Base-by-base conservation (phyloP, 2,888 invertebrate genomes). In the Agrochola lychnidis region DNA sequence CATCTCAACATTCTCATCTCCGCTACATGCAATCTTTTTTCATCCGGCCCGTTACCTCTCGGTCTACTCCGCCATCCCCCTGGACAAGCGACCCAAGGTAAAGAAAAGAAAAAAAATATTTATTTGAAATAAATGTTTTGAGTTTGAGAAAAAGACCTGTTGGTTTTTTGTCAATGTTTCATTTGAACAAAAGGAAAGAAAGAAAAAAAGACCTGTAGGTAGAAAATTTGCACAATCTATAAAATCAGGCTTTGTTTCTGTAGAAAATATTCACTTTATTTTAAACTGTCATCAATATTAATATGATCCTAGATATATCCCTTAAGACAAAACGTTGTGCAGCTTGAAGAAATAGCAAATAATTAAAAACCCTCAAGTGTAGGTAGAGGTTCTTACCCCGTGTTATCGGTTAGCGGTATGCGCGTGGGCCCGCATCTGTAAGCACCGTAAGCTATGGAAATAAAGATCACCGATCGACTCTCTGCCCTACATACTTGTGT, bases 401-500 rank as follows among this genome's bases (percentile, higher is more conserved):
- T 14, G 84, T 88, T 90, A 91, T 92, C 93, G 79, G 75, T 78
- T 90, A 91, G 88, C 93, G 92, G 92, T 89, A 88, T 89, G 88
- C 84, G 87, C 73, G 45, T 62, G 56, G 89, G 76, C 93, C 93
- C 93, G 93, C 93, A 93, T 93, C 73, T 42, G 61, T 45, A 68
- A 78, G 76, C 84, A 88, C 87, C 89, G 90, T 88, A 89, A 88
- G 81, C 82, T 81, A 88, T 88, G 79, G 81, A 88, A 88, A 91
- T 89, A 89, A 90, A 92, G 91, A 90, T 90, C 89, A 76, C 78
- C 89, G 82, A 87, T 84, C 87, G 84, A 70, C 83, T 85, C 79
- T 84, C 74, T 89, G 92, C 81, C 92, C 92, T 88, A 91, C 89
- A 87, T 92, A 88, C 73, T 82, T 79, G 83, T 86, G 80, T 86